A percentile compares a stretch with the other conserved stretches of the same genome.
These are phyloP conservation scores for Chaetodon auriga DNA, from an alignment of 2,113 vertebrate species.

Conservation along the genomic window DNA sequence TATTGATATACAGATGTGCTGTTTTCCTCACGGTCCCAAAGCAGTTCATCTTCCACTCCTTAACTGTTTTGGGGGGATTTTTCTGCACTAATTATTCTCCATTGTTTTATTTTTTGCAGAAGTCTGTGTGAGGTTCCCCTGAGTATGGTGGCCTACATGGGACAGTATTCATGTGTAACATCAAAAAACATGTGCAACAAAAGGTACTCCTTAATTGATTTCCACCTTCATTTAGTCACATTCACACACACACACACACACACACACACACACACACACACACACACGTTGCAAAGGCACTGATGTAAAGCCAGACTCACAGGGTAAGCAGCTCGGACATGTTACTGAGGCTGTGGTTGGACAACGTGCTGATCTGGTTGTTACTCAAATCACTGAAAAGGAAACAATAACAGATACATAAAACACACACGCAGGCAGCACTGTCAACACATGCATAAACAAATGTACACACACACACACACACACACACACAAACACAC, in stretches of 20 bases:
- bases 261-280: slow-evolving; percentile 37
- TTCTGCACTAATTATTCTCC: neutral
- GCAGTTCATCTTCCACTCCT: neutral
- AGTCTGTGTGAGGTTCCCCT: neutral
- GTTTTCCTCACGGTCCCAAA: neutral
- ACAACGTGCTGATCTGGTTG: slow-evolving; percentile 99
- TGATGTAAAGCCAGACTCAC: slow-evolving; percentile 89
- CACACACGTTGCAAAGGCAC: slow-evolving; percentile 43
- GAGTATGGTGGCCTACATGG: neutral
- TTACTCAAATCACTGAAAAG: slow-evolving; percentile 99
- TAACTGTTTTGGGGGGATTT: neutral
- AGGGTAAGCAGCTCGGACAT: slow-evolving; percentile 98
- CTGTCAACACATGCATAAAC: slow-evolving; percentile 43
- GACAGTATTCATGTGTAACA: slow-evolving; percentile 2
- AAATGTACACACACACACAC: slow-evolving; percentile 18
- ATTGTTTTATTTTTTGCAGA: neutral
- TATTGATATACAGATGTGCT: neutral
- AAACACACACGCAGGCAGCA: slow-evolving; percentile 62
- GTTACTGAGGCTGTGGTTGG: slow-evolving; percentile 99
- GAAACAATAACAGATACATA: slow-evolving; percentile 75
- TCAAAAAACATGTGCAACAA: neutral
- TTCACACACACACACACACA: slow-evolving; percentile 32
- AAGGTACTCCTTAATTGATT: neutral
- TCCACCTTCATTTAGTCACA: neutral
- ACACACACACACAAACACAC: slow-evolving; percentile 15